Percentiles rank a stretch among this genome's conserved stretches.
Conservation (phyloP, 2,888 invertebrate genomes). For the Catocala sponsa region DNA sequence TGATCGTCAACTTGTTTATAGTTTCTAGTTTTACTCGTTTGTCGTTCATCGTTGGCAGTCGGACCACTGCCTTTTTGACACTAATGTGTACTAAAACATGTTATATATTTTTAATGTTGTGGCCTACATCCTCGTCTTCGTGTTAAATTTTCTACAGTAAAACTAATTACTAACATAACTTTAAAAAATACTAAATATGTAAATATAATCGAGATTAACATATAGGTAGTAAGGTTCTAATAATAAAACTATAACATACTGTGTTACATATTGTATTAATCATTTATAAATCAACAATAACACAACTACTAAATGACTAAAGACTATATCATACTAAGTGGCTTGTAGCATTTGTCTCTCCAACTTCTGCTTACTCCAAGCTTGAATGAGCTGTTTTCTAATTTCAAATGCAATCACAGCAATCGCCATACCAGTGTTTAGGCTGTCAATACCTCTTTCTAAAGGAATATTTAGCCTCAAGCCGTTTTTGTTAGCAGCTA, state of each 20-base stretch:
- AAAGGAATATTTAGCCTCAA: slow-evolving; percentile 93
- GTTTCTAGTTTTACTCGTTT: too few relatives aligned
- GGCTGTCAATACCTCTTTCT: slow-evolving; percentile 92
- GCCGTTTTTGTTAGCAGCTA: slow-evolving; percentile 88
- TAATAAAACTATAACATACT: not conserved
- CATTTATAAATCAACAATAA: not conserved
- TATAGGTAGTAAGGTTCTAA: not conserved
- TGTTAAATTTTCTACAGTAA: too few relatives aligned
- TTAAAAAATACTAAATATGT: too few relatives aligned
- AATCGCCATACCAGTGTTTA: slow-evolving; percentile 95
- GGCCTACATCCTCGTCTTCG: too few relatives aligned
- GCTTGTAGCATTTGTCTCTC: slow-evolving; percentile 53
- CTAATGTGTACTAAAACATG: too few relatives aligned
- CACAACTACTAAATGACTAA: not conserved
- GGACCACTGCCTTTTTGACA: too few relatives aligned
- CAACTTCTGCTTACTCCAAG: slow-evolving; percentile 65
- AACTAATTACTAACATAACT: too few relatives aligned
- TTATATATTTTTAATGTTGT: too few relatives aligned
- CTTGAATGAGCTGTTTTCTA: slow-evolving; percentile 88
- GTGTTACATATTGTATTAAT: slow-evolving; percentile 1
- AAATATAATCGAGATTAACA: too few relatives aligned
- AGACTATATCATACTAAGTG: slow-evolving; percentile 38
- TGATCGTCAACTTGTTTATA: too few relatives aligned
- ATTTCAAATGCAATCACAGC: slow-evolving; percentile 96
- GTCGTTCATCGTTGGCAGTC: too few relatives aligned